Evolutionary conservation across 2,797 vertebrate species (phyloP).

Genomic region (Scomberomorus guttatus): DNA sequence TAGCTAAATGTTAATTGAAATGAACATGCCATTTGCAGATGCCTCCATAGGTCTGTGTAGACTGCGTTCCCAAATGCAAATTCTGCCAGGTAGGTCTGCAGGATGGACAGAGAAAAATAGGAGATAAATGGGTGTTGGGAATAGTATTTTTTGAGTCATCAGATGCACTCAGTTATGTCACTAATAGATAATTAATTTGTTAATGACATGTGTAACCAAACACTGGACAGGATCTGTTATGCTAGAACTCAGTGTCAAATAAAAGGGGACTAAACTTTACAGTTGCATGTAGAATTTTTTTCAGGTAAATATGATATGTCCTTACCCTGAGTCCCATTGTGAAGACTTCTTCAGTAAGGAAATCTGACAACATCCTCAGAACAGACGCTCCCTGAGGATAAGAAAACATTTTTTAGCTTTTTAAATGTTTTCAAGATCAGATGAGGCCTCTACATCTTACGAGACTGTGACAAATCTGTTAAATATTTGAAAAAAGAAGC

Average conservation of each 20-base stretch:
- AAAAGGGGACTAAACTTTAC: not conserved
- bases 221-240: not conserved
- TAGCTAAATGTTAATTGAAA: not conserved
- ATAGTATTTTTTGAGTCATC: not conserved
- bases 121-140: no score
- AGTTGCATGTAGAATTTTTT: not conserved
- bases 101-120: slow-evolving; percentile 19
- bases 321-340: slow-evolving; percentile 87
- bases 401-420: not conserved
- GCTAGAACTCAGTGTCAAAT: not conserved
- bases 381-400: slow-evolving; percentile 91
- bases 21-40: slow-evolving; percentile 84
- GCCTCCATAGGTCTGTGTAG: slow-evolving; percentile 90
- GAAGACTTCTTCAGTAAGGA: slow-evolving; percentile 90
- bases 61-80: slow-evolving; percentile 87
- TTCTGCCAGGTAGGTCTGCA: slow-evolving; percentile 89
- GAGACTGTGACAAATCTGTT: no score
- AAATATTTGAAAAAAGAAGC: not conserved
- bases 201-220: not conserved
- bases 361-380: slow-evolving; percentile 93
- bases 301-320: not conserved
- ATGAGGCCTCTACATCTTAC: no score
- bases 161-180: not conserved
- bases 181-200: not conserved
- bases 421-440: not conserved